Conservation (phyloP, 2,797 vertebrate genomes). For the Darevskia nairensis region DNA sequence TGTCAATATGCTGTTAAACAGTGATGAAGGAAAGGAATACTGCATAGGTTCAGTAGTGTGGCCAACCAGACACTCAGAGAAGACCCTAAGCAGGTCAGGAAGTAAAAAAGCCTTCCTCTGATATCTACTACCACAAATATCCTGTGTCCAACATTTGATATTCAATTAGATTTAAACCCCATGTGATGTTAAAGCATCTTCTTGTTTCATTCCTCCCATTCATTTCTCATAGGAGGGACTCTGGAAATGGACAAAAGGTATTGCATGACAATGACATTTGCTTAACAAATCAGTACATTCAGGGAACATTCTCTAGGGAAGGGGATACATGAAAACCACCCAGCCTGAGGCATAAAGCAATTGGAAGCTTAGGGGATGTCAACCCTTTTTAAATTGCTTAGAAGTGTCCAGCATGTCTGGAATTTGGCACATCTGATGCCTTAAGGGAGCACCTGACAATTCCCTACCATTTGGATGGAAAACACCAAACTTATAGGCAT, state of each 20-base stretch:
- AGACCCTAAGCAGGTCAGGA: too few species aligned
- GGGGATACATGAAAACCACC: background rate
- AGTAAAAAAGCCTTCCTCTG: too few species aligned
- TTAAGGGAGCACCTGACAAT: background rate
- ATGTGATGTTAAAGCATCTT: too few species aligned
- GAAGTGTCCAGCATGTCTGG: background rate
- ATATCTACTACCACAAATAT: too few species aligned
- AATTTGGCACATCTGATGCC: background rate
- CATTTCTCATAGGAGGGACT: background rate
- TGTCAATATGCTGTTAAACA: background rate
- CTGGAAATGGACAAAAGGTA: background rate
- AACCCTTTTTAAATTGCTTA: background rate
- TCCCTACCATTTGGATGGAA: too few species aligned
- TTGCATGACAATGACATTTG: background rate
- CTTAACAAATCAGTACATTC: background rate
- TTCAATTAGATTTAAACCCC: too few species aligned
- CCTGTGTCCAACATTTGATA: too few species aligned
- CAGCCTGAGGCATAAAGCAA: background rate
- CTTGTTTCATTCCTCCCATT: background rate
- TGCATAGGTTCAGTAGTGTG: background rate
- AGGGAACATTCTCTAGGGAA: background rate
- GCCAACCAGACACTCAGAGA: too few species aligned
- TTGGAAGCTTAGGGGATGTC: background rate
- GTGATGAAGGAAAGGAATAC: background rate
- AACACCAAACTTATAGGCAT: background rate